Evolutionary conservation across 2,888 invertebrate genomes (phyloP).

Genomic region (Ichneumon xanthorius): DNA sequence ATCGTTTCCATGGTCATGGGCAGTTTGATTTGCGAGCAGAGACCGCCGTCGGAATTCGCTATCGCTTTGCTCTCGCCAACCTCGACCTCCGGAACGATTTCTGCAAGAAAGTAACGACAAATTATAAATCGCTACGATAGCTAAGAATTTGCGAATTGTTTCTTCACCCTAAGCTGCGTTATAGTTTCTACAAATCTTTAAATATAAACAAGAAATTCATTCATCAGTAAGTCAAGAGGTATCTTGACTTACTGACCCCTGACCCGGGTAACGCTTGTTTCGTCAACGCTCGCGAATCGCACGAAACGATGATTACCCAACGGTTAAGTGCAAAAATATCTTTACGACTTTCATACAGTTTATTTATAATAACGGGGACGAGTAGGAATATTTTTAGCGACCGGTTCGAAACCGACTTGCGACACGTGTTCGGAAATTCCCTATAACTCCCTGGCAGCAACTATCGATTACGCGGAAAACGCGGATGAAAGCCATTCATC

Average conservation of each 20-base stretch:
- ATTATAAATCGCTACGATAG: slow-evolving; percentile 14
- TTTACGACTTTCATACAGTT: slow-evolving; percentile 68
- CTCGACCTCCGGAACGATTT: slow-evolving; percentile 59
- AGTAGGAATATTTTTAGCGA: slow-evolving; percentile 71
- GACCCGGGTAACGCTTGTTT: slow-evolving; percentile 3
- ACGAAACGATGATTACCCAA: slow-evolving; percentile 74
- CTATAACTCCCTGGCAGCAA: slow-evolving; percentile 37
- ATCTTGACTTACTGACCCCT: slow-evolving; percentile 34
- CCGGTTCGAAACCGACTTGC: slow-evolving; percentile 48
- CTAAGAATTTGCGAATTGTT: slow-evolving; percentile 28
- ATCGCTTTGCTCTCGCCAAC: slow-evolving; percentile 46
- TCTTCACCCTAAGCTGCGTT: neutral
- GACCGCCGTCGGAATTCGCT: slow-evolving; percentile 38
- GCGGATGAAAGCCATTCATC: slow-evolving; percentile 36
- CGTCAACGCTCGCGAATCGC: slow-evolving; percentile 2
- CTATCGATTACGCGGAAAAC: slow-evolving; percentile 41
- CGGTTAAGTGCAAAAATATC: slow-evolving; percentile 74
- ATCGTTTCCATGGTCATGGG: slow-evolving; percentile 87
- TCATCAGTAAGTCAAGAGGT: neutral
- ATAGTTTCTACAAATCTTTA: neutral
- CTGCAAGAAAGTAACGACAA: slow-evolving; percentile 65
- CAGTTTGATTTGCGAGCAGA: slow-evolving; percentile 83
- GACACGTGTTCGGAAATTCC: slow-evolving; percentile 48
- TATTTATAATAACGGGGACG: slow-evolving; percentile 81
- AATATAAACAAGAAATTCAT: slow-evolving; percentile 31